Percentiles rank a stretch among this genome's conserved stretches.
Conservation (phyloP, 2,888 invertebrate species). For the Pterostichus niger region DNA sequence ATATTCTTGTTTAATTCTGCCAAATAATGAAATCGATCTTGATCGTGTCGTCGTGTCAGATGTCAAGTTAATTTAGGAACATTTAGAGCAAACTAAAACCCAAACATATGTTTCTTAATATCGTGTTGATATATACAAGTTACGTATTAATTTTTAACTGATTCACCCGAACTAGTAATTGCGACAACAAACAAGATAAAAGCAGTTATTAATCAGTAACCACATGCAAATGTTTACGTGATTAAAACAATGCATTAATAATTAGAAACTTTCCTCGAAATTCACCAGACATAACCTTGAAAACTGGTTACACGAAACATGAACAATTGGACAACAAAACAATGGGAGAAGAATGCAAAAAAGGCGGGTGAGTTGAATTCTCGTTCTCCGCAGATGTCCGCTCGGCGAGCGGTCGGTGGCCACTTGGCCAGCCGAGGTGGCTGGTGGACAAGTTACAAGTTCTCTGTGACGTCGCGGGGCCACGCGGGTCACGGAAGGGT, state of each 20-base stretch:
- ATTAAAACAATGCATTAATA: slow-evolving; percentile 10
- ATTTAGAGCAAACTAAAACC: too few species aligned
- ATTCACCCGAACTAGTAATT: slow-evolving; percentile 26
- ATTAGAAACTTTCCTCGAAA: slow-evolving; percentile 35
- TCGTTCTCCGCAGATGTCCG: slow-evolving; percentile 10
- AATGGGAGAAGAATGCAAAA: slow-evolving; percentile 48
- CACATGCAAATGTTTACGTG: slow-evolving; percentile 25
- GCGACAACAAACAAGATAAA: slow-evolving; percentile 32
- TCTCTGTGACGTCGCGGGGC: slow-evolving; percentile 51
- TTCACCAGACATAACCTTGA: slow-evolving; percentile 28
- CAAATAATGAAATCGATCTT: too few species aligned
- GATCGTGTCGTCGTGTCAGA: too few species aligned
- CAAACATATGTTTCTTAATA: too few species aligned
- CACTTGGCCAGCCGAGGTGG: neutral
- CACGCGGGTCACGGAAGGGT: slow-evolving; percentile 57
- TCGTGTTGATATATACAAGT: neutral
- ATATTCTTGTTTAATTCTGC: too few species aligned
- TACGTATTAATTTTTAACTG: slow-evolving; percentile 27
- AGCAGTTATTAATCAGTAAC: slow-evolving; percentile 31
- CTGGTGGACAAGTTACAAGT: slow-evolving; percentile 1
- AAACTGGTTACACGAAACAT: slow-evolving; percentile 40
- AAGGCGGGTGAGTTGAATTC: slow-evolving; percentile 10
- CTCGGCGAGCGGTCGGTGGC: neutral
- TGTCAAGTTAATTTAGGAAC: too few species aligned
- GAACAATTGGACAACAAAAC: slow-evolving; percentile 33